Conservation (phyloP, 2,797 vertebrate genomes). For the Miichthys miiuy region DNA sequence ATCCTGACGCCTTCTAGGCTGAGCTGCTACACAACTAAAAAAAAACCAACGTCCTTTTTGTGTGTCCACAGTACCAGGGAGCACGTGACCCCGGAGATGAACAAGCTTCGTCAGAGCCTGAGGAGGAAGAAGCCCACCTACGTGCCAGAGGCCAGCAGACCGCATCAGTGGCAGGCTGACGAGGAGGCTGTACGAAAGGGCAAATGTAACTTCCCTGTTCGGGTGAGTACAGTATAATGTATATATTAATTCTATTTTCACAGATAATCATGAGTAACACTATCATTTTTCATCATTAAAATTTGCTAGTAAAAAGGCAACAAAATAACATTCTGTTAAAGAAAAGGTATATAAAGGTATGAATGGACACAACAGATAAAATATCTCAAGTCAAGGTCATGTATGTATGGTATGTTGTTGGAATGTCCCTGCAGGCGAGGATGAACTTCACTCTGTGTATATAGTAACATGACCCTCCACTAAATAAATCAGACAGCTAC, state of each 20-base stretch:
- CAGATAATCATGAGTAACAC: background rate
- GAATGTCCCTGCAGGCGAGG: background rate
- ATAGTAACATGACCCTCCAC: background rate
- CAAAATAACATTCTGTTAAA: background rate
- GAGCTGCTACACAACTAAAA: background rate
- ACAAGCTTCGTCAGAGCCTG: constrained; percentile 95
- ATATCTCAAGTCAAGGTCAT: background rate
- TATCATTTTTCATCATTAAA: background rate
- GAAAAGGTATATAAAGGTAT: background rate
- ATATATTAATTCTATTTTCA: no score
- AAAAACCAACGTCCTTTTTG: background rate
- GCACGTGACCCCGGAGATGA: constrained; percentile 91
- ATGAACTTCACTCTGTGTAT: background rate
- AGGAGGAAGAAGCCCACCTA: constrained; percentile 94
- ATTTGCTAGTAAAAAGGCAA: no score
- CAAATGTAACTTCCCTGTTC: constrained; percentile 92
- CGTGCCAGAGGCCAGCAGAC: constrained; percentile 92
- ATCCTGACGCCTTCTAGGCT: background rate
- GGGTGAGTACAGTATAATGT: constrained; percentile 80
- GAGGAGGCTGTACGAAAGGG: constrained; percentile 94
- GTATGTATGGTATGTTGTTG: background rate
- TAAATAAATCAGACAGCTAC: background rate
- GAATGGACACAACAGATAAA: background rate
- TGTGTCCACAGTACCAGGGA: constrained; percentile 80
- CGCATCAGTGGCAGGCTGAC: constrained; percentile 95